Evolutionary conservation across 1,140 invertebrate species (phyloP).

Genomic region (Zeugodacus cucurbitae): DNA sequence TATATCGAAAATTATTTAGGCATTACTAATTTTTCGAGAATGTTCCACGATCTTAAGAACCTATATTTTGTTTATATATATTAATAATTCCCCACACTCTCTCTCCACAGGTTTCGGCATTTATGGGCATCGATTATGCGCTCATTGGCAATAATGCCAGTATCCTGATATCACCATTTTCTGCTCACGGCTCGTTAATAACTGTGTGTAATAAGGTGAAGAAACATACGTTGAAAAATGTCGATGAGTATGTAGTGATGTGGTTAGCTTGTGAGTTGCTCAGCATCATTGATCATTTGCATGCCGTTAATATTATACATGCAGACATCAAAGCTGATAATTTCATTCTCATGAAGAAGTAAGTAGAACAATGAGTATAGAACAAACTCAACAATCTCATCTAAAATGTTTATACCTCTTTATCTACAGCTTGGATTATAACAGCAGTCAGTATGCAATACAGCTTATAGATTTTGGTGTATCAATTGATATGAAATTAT

Average conservation of each 20-base stretch:
- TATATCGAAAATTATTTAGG: too few relatives aligned
- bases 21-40: too few relatives aligned
- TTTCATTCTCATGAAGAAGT: slow-evolving; percentile 85
- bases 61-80: not conserved
- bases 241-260: slow-evolving; percentile 79
- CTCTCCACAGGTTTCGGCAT: slow-evolving; percentile 69
- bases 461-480: slow-evolving; percentile 90
- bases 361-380: slow-evolving; percentile 64
- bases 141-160: slow-evolving; percentile 81
- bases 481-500: slow-evolving; percentile 88
- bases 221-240: slow-evolving; percentile 72
- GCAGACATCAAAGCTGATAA: slow-evolving; percentile 98
- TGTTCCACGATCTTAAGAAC: too few relatives aligned
- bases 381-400: not conserved
- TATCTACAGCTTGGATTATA: slow-evolving; percentile 69
- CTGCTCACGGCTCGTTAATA: slow-evolving; percentile 81
- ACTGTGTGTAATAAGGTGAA: slow-evolving; percentile 79
- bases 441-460: slow-evolving; percentile 73
- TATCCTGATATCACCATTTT: slow-evolving; percentile 81
- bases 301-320: slow-evolving; percentile 92
- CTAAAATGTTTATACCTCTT: not conserved
- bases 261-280: slow-evolving; percentile 89
- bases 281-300: slow-evolving; percentile 87
- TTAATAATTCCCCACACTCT: not conserved
- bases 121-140: slow-evolving; percentile 74